Base-by-base conservation (phyloP, 2,888 invertebrate species). In the Macrosiphum euphorbiae region DNA sequence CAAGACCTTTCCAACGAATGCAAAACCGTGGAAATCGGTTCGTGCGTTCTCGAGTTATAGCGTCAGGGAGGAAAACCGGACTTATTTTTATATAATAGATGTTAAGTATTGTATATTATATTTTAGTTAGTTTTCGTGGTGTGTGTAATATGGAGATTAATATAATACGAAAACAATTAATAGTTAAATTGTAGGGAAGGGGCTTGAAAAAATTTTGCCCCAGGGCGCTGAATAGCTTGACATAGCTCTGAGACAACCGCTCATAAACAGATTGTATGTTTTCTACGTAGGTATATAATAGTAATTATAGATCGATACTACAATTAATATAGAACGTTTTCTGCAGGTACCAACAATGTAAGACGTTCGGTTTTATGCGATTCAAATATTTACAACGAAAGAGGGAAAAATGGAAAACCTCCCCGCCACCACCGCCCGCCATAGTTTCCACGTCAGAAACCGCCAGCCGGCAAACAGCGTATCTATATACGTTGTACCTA, bases 351-450 rank as follows among this genome's bases (percentile, higher is more conserved):
- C 35, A 24, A 67, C 85, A 5, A 26, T 26, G 13, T 84, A 55
- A 78, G 35, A 78, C 78, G 20, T 78, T 35, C 20, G 78, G 20
- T 78, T 35, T 20, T 8, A 20, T n/a, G 24, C 4, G 13, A 61
- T n/a, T 47, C n/a, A 90, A 90, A 90, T 90, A 61, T 90, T 90
- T 61, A 61, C 61, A 10, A 24, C 47, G 89, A 10, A 20, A 67
- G 44, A n/a, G n/a, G n/a, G n/a, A 52, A 50, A 52, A 28, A 47
- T 47, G 28, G 78, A 35, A 78, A 35, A 1, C 78, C 78, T 35
- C 28, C 26, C n/a, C 16, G 0, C 44, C 44, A 13, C 50, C 58
- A 28, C 58, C 41, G 16, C 35, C 44, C 28, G 11, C 88, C 44
- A 11, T 55, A 13, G 41, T 58, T 28, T 5, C 50, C 88, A 13